Base-by-base conservation (phyloP, 2,113 vertebrate genomes). In the Ovis canadensis region DNA sequence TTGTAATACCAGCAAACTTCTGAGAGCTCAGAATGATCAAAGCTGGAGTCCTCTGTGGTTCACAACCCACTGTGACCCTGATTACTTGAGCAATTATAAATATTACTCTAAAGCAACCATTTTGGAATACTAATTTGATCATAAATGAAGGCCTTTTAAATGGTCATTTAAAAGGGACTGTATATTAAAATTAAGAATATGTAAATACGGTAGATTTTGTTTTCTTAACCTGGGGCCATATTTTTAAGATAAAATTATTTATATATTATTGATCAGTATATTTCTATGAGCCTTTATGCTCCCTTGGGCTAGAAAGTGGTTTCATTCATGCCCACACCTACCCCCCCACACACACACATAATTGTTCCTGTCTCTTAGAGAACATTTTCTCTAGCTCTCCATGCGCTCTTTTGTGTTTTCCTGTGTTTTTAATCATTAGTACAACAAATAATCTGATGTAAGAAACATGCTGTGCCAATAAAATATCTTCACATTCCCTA, bases 371-470 rank as follows among this genome's bases (percentile, higher is more conserved):
- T 88, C 52, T 80, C 87, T 90, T n/a, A 89, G 27, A 86, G 23
- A 94, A 81, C 40, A 90, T 95, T 95, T 91, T 95, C 55, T 82
- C 12, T 21, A 87, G 88, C 27, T 93, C 33, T 40, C 45, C 36
- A 31, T 57, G 62, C 21, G 4, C 45, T 90, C 91, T 97, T 98
- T 98, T 98, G 21, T 9, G 96, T 98, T 98, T 98, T 94, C 93
- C 90, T 97, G 43, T 96, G 97, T 90, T 98, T 91, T 98, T 97
- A 94, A 94, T 97, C 97, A 98, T 98, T 98, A 98, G 92, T 97
- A 98, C 94, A 98, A 98, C 97, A 98, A 98, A 98, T 97, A 99
- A 97, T 97, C 81, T 98, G 95, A 96, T 97, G 90, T 93, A 98
- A 96, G 97, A 97, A 98, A 98, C 96, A 85, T 91, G 77, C 81